Evolutionary conservation across 2,113 vertebrate genomes (phyloP).

Genomic region (Aramus guarauna): DNA sequence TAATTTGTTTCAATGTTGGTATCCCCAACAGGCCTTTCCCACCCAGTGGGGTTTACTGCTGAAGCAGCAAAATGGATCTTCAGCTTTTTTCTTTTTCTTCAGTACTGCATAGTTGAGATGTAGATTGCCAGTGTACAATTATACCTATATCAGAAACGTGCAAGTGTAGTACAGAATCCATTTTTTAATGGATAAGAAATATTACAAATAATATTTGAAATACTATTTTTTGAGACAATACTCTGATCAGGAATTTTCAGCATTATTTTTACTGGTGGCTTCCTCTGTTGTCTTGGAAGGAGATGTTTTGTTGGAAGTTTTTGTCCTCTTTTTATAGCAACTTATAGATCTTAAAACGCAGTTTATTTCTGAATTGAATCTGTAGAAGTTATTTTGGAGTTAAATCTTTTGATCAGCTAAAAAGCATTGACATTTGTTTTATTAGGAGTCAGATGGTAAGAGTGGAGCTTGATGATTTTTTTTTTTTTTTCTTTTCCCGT

Average conservation of each 20-base stretch:
- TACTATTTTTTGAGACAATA: not conserved
- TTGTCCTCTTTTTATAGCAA: not conserved
- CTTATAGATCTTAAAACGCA: not conserved
- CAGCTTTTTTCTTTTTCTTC: not conserved
- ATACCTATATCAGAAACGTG: not conserved
- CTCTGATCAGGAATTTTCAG: not conserved
- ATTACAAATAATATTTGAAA: no score
- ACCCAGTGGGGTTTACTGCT: not conserved
- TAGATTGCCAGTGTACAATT: not conserved
- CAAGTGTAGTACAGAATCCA: not conserved
- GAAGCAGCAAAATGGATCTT: not conserved
- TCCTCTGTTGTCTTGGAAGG: not conserved
- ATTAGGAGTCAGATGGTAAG: not conserved
- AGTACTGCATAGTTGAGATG: not conserved
- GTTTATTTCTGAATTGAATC: not conserved
- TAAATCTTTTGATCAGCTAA: not conserved
- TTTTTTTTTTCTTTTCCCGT: no score
- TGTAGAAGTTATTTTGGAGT: not conserved
- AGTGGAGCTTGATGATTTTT: not conserved
- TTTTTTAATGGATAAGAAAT: not conserved
- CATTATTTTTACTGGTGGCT: not conserved
- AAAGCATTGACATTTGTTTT: not conserved
- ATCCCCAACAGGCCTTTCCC: slow-evolving; percentile 32
- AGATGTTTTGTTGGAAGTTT: not conserved
- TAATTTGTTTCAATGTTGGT: not conserved